Conservation (phyloP, 1,140 invertebrate genomes). For the Lanistes nyassanus region DNA sequence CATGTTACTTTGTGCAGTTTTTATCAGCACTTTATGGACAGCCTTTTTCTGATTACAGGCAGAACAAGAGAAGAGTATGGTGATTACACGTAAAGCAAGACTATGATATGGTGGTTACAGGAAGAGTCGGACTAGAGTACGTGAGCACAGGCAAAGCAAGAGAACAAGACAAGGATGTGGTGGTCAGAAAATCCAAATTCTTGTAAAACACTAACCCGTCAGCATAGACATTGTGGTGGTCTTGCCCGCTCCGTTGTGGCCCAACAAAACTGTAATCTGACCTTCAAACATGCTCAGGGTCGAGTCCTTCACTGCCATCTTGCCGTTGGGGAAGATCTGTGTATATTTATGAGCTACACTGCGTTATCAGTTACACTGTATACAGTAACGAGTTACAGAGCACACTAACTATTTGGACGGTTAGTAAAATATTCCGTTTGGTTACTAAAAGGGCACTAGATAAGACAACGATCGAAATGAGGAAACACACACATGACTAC, state of each 20-base stretch:
- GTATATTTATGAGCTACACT: background rate
- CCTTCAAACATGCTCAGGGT: constrained; percentile 66
- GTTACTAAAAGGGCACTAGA: background rate
- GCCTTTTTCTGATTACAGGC: no score
- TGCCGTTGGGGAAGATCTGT: constrained; percentile 24
- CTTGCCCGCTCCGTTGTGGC: constrained; percentile 80
- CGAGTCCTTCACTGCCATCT: constrained; percentile 59
- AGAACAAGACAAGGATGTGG: background rate
- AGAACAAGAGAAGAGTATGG: no score
- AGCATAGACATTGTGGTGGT: constrained; percentile 74
- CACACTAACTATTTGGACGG: background rate
- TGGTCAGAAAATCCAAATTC: background rate
- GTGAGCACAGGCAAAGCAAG: background rate
- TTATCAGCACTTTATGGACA: no score
- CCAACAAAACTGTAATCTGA: constrained; percentile 68
- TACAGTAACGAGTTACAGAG: background rate
- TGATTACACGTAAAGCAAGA: no score
- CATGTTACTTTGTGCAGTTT: no score
- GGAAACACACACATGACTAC: background rate
- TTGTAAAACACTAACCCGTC: constrained; percentile 65
- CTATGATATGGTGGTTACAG: background rate
- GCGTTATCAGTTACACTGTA: background rate
- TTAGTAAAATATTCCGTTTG: background rate
- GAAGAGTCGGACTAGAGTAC: background rate
- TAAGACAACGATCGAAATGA: background rate